Conservation (phyloP, 2,888 invertebrate species). For the Bugulina stolonifera region DNA sequence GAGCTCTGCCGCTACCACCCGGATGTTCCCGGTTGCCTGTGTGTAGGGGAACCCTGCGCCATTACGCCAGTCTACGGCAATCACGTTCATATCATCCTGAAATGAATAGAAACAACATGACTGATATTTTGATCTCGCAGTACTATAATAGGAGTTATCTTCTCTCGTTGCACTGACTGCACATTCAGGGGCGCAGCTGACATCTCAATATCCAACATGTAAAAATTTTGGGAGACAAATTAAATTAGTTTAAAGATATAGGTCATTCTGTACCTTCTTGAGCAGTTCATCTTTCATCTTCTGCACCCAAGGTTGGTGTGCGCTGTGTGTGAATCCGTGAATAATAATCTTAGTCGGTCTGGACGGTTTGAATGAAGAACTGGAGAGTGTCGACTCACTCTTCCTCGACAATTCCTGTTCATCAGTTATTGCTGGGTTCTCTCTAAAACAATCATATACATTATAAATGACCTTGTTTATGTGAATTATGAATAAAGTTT, state of each 20-base stretch:
- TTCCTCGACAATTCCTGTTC: conserved; percentile 59
- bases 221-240: no score
- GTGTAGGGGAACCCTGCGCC: conserved; percentile 47
- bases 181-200: no score
- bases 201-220: no score
- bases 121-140: no score
- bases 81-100: conserved; percentile 37
- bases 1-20: conserved; percentile 49
- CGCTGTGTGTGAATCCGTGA: conserved; percentile 81
- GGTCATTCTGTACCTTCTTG: conserved; percentile 79
- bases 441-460: no score
- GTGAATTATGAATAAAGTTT: no score
- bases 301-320: conserved; percentile 85
- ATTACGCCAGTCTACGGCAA: conserved; percentile 41
- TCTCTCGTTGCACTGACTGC: no score
- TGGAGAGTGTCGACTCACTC: conserved; percentile 66
- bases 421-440: background rate
- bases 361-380: conserved; percentile 69
- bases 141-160: no score
- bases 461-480: no score
- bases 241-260: no score
- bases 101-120: no score
- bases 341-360: conserved; percentile 82
- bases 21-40: conserved; percentile 51
- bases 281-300: conserved; percentile 85